Percentiles rank a stretch among this genome's conserved stretches.
These are phyloP conservation scores for Aphis gossypii DNA, from an alignment of 1,140 invertebrate genomes.

Conservation along the genomic window DNA sequence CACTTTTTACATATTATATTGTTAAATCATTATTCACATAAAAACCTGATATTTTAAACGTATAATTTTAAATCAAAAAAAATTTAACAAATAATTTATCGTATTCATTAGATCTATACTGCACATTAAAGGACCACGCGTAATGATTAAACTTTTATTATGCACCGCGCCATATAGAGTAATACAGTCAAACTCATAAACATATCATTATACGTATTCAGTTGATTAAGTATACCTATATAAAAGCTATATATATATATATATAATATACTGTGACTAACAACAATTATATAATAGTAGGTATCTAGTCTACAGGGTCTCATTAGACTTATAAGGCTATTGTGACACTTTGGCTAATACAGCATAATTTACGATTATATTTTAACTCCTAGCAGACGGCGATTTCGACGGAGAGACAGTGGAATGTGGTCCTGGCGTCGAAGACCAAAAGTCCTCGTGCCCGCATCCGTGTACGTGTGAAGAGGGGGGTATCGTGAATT, in stretches of 20 bases:
- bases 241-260: not conserved
- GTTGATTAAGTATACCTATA: slow-evolving; percentile 15
- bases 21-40: not conserved
- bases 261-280: not conserved
- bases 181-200: slow-evolving; percentile 1
- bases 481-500: slow-evolving; percentile 89
- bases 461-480: slow-evolving; percentile 91
- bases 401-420: slow-evolving; percentile 60
- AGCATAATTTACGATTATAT: slow-evolving; percentile 28
- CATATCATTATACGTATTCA: not conserved
- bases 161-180: slow-evolving; percentile 17
- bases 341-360: slow-evolving; percentile 29
- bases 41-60: not conserved
- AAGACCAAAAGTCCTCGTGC: slow-evolving; percentile 74
- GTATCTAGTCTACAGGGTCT: slow-evolving; percentile 16
- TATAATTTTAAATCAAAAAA: not conserved
- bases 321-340: slow-evolving; percentile 39
- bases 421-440: slow-evolving; percentile 77
- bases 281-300: slow-evolving; percentile 27
- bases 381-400: slow-evolving; percentile 35
- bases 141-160: not conserved
- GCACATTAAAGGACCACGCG: slow-evolving; percentile 21
- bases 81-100: not conserved
- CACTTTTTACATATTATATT: not conserved
- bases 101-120: not conserved